phyloP scores from a whole-genome alignment of 1,140 invertebrate species.

The Caenorhabditis inopinata region DNA sequence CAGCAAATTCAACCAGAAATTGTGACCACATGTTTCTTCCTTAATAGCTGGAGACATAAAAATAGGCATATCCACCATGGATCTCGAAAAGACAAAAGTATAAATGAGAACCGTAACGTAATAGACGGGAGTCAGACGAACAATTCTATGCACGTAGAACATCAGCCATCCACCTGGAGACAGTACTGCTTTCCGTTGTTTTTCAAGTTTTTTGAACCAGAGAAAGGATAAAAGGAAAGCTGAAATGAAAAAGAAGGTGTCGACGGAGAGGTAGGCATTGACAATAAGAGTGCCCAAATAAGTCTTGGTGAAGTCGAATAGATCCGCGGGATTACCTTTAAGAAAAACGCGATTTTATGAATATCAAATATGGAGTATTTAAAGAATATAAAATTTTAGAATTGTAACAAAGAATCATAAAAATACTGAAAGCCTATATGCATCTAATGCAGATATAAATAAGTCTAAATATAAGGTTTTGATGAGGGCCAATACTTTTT shows the following conservation, averaged over 20 bases:
- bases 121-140: constrained; percentile 11
- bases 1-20: constrained; percentile 31
- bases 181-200: not conserved
- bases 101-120: constrained; percentile 24
- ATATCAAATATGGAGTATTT: too few relatives aligned
- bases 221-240: constrained; percentile 18
- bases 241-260: constrained; percentile 25
- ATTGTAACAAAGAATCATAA: too few relatives aligned
- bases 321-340: not conserved
- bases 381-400: too few relatives aligned
- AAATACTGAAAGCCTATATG: too few relatives aligned
- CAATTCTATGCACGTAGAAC: constrained; percentile 41
- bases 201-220: constrained; percentile 30
- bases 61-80: constrained; percentile 10
- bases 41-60: constrained; percentile 1
- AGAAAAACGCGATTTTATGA: not conserved
- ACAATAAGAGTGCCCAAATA: not conserved
- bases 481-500: too few relatives aligned
- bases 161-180: constrained; percentile 28
- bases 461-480: too few relatives aligned
- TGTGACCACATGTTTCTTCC: constrained; percentile 16
- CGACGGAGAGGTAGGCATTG: constrained; percentile 4
- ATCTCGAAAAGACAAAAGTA: constrained; percentile 10
- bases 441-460: too few relatives aligned
- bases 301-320: constrained; percentile 16